Base-by-base conservation (phyloP, 2,888 invertebrate species). In the Pollenia labialis region DNA sequence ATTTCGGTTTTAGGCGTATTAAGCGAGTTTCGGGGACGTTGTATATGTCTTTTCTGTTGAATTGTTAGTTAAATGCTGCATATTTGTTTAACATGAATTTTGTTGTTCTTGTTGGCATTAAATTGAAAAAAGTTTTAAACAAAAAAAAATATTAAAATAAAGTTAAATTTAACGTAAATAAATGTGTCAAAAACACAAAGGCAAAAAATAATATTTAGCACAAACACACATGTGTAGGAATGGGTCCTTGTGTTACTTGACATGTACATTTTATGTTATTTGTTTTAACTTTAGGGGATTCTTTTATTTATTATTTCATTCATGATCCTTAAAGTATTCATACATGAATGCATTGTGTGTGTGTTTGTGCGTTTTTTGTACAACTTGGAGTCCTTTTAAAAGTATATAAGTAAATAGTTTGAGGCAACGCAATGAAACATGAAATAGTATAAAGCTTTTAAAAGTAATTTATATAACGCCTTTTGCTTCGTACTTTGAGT, bases 261-360 rank as follows among this genome's bases (percentile, higher is more conserved):
- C 1, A 52, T 56, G 40, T 52, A 42, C 16, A 56, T 23, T 56
- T n/a, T 52, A 16, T 52, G 40, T 52, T 69, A 40, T 69, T 69
- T 69, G 7, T 52, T 69, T 69, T 52, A n/a, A 52, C 69, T 52
- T 52, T 11, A 52, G 69, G 69, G 52, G 40, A 81, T 76, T 44
- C 68, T 42, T 72, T 81, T n/a, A 71, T 71, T 69, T 81, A 64
- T 64, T 56, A 56, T 72, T 72, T 44, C 60, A 64, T 80, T 80
- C 66, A 23, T 64, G 44, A 71, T 58, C 48, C 14, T 77, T 56
- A n/a, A 48, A 48, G 18, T 52, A 48, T 52, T 69, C 40, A 69
- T 52, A 32, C 16, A 23, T 16, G 42, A 52, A 16, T 69, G 8
- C 40, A n/a, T 50, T 50, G 4, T 46, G 7, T 46, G 46, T 68